Base-by-base conservation (phyloP, 2,797 vertebrate genomes). In the Hoplostethus atlanticus region DNA sequence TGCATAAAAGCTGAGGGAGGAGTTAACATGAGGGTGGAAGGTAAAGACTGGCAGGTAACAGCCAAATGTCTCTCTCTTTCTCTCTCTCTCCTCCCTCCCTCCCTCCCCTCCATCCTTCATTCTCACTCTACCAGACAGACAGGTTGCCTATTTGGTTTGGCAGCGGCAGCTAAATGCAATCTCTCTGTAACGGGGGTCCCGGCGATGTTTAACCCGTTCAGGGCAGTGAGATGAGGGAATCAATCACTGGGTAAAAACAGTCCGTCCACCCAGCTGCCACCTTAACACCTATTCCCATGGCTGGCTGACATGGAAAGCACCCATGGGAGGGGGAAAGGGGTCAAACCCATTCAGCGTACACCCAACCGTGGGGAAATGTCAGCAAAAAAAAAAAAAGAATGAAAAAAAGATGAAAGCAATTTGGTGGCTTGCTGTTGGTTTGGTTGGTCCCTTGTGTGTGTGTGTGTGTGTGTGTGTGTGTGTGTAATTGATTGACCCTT, bases 151-250 rank as follows among this genome's bases (percentile, higher is more conserved):
- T 91, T 91, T 87, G 69, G 72, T 83, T 84, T 93, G 92, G 90
- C 92, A 91, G 90, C 79, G 80, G 76, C 36, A 74, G 81, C 87
- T 90, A 88, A 91, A 94, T 84, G 87, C 90, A 94, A 94, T 94
- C 88, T 90, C 64, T 36, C 74, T 78, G 53, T 68, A 80, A 67
- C 82, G 86, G 81, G 79, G 83, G 90, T 87, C 76, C 71, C 51
- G 62, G 62, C 76, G 83, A 87, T 68, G 84, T 85, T 94, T 93
- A 94, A 94, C 91, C 89, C 90, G 73, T 91, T 93, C 87, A 71
- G 46, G 50, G 71, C 40, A 59, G 44, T 11, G 44, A 78, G 78
- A 90, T n/a, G 62, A 59, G 64, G 76, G 76, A 91, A 93, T 93
- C 90, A 92, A 93, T 93, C 88, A 91, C 65, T 6, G 25, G 64